Base-by-base conservation (phyloP, 2,888 invertebrate species). In the Dolichomitus sp. region DNA sequence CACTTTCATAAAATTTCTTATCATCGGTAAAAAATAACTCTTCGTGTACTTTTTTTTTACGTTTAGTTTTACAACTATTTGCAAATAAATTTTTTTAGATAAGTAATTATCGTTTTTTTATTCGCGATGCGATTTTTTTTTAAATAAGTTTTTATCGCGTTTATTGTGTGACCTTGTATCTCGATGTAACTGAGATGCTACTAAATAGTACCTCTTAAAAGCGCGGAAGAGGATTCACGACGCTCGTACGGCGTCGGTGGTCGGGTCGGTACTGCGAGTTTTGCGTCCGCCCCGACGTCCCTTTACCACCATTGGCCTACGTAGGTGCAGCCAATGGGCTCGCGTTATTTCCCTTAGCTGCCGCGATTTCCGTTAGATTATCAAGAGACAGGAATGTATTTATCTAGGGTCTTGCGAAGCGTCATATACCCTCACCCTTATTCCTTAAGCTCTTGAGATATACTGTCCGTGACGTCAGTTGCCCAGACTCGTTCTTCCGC, bases 211-310 rank as follows among this genome's bases (percentile, higher is more conserved):
- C 70, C 68, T 80, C 72, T 72, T 54, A 78, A n/a, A n/a, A 72
- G 72, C 81, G 83, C 61, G 68, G 65, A 72, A 75, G 74, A 59
- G 66, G 54, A 65, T 76, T 75, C 81, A 80, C 74, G 85, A 86
- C 84, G 84, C 84, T 86, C 84, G 70, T 77, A 83, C 87, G 87
- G 81, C 90, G 89, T 86, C 89, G 90, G 87, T 89, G 89, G 91
- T 91, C 92, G 89, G 90, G 90, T 89, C 89, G 90, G 89, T 90
- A 93, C 93, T 93, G 92, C 87, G 88, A 90, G 88, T 85, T 79
- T 86, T 76, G 80, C 82, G 81, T 30, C 75, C 76, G 77, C 89
- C 90, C 89, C 90, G 90, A 89, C 90, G 87, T 90, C 89, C 90
- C 90, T 89, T 86, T 87, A 86, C 88, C 89, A 88, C 89, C 90